Evolutionary conservation across 2,888 invertebrate genomes (phyloP).

Genomic region (Ophion ventricosus): DNA sequence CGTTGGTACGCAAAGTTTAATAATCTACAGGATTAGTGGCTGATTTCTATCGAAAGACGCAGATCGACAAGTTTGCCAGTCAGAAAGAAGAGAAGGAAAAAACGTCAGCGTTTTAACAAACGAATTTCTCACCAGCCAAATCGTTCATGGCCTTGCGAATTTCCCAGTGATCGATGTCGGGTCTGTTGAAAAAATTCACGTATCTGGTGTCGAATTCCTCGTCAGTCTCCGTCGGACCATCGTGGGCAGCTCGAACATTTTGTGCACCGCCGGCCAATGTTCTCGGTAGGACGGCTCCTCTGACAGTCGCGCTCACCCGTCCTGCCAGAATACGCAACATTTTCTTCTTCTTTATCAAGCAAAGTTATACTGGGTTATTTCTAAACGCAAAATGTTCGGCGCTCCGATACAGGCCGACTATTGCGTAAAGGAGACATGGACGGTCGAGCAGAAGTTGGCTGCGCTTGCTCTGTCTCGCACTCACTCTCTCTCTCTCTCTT

Average conservation of each 20-base stretch:
- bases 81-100: not conserved
- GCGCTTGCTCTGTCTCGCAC: not conserved
- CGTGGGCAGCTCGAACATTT: slow-evolving; percentile 82
- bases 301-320: slow-evolving; percentile 69
- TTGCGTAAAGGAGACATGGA: slow-evolving; percentile 58
- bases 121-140: slow-evolving; percentile 83
- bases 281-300: slow-evolving; percentile 69
- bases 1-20: not conserved
- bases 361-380: slow-evolving; percentile 19
- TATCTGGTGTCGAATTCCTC: slow-evolving; percentile 94
- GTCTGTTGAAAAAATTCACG: slow-evolving; percentile 92
- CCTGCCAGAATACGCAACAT: slow-evolving; percentile 77
- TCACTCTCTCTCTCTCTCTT: not conserved
- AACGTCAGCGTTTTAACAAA: not conserved
- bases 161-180: slow-evolving; percentile 97
- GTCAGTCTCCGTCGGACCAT: slow-evolving; percentile 88
- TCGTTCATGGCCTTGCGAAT: slow-evolving; percentile 96
- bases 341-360: slow-evolving; percentile 20
- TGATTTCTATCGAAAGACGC: not conserved
- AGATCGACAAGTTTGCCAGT: no score
- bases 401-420: slow-evolving; percentile 45
- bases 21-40: not conserved
- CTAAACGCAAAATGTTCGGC: slow-evolving; percentile 34
- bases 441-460: slow-evolving; percentile 43
- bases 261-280: slow-evolving; percentile 68